phyloP scores from a whole-genome alignment of 1,140 invertebrate genomes.

The Lutraria rhynchaena region DNA sequence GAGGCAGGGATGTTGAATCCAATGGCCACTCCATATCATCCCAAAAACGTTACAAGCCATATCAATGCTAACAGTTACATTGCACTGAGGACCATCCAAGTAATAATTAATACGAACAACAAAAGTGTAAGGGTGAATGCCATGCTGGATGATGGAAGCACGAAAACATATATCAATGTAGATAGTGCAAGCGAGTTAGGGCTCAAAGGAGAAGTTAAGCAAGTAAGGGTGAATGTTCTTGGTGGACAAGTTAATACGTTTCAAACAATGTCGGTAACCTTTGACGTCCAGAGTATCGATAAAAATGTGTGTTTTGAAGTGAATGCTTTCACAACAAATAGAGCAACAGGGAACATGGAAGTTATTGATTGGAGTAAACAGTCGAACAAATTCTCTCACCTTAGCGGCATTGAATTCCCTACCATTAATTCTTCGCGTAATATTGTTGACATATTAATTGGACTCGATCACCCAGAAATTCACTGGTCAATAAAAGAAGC shows the following conservation, averaged over 20 bases:
- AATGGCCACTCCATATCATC: neutral
- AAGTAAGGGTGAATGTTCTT: slow-evolving; percentile 7
- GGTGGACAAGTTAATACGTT: slow-evolving; percentile 1
- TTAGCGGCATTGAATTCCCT: slow-evolving; percentile 23
- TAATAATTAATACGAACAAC: neutral
- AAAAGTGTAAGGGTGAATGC: slow-evolving; percentile 20
- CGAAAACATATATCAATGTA: slow-evolving; percentile 12
- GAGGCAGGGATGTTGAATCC: neutral
- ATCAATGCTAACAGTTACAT: neutral
- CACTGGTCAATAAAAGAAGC: slow-evolving; percentile 30
- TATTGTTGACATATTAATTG: slow-evolving; percentile 32
- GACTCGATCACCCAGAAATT: slow-evolving; percentile 22
- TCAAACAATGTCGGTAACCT: slow-evolving; percentile 17
- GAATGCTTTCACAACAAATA: slow-evolving; percentile 11
- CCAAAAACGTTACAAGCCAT: neutral
- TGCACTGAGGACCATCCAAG: slow-evolving; percentile 32
- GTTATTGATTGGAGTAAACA: slow-evolving; percentile 25
- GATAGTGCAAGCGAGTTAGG: neutral
- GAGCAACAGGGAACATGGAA: slow-evolving; percentile 36
- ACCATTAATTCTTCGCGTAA: neutral
- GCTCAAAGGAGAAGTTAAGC: neutral
- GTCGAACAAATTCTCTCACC: neutral
- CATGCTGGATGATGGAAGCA: slow-evolving; percentile 37
- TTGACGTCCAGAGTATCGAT: slow-evolving; percentile 12
- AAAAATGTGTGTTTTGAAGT: neutral